Conservation (phyloP, 2,113 vertebrate genomes). For the Notiomystis cincta region DNA sequence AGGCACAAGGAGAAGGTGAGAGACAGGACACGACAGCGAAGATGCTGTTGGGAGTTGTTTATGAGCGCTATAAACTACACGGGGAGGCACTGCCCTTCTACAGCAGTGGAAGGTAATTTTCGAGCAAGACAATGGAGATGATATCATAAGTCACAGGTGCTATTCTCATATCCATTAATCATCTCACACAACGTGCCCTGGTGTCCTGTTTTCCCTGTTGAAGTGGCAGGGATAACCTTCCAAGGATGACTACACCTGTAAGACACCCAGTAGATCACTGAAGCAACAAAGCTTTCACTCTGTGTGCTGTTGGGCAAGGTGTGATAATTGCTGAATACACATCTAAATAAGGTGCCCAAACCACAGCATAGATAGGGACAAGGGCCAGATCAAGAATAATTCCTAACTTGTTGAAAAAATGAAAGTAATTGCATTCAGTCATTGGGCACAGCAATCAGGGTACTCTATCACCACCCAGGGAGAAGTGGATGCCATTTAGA, state of each 20-base stretch:
- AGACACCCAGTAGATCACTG: neutral
- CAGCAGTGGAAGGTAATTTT: neutral
- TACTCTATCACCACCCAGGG: neutral
- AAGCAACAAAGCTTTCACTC: neutral
- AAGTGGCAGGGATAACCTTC: constrained; percentile 18
- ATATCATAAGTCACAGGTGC: constrained; percentile 2
- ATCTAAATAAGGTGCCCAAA: neutral
- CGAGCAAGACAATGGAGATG: neutral
- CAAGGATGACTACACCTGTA: neutral
- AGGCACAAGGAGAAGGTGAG: neutral
- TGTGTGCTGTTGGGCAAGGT: neutral
- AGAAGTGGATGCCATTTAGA: neutral
- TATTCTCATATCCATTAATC: neutral
- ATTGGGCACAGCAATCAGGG: neutral
- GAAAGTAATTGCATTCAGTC: neutral
- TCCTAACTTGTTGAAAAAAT: neutral
- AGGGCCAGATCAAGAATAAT: neutral
- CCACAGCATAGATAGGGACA: neutral
- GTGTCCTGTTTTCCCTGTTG: neutral
- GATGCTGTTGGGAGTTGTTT: neutral
- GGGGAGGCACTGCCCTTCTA: neutral
- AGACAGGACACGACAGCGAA: neutral
- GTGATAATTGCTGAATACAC: neutral
- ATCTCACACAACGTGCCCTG: neutral
- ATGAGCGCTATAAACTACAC: neutral